Base-by-base conservation (phyloP, 2,888 invertebrate species). In the Drosophila macrospina region DNA sequence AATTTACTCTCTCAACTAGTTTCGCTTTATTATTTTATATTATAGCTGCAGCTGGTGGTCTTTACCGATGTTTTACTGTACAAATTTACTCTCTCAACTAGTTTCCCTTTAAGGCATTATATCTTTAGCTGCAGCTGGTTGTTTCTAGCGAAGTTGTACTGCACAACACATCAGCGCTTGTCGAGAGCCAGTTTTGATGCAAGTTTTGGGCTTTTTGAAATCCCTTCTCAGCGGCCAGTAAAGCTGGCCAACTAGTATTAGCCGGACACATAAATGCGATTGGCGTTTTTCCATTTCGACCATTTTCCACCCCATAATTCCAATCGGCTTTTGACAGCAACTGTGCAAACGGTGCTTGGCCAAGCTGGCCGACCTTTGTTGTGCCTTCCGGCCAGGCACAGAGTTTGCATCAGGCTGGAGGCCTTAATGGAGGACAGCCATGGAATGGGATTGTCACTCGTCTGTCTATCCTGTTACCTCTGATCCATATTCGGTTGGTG, bases 271-370 rank as follows among this genome's bases (percentile, higher is more conserved):
- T 26, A 37, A 51, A 51, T 51, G 26, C 51, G 70, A 69, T 75
- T 75, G 60, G 56, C 67, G 36, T 52, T 59, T 50, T 67, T 72
- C 39, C 77, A 54, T 56, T 72, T 44, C n/a, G 39, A 11, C 36
- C 26, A 60, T 34, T 16, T 7, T 34, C 69, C 51, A 8, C 41
- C 54, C 34, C 5, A 4, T 5, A 54, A 42, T 20, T 32, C 41
- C 41, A 42, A 54, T 42, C 52, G 41, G 52, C 52, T 54, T 42
- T 54, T 24, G 41, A 54, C 30, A 54, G 41, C 52, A 24, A 20
- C 41, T 54, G 41, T 54, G 41, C n/a, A 10, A 32, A 32, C 39
- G 16, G 28, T 32, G 28, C 6, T 28, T 8, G 24, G 2, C 26
- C 11, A 51, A 28, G 26, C 37, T 1, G 36, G 5, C 7, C 10